Conservation (phyloP, 2,797 vertebrate species). For the Carduelis carduelis region DNA sequence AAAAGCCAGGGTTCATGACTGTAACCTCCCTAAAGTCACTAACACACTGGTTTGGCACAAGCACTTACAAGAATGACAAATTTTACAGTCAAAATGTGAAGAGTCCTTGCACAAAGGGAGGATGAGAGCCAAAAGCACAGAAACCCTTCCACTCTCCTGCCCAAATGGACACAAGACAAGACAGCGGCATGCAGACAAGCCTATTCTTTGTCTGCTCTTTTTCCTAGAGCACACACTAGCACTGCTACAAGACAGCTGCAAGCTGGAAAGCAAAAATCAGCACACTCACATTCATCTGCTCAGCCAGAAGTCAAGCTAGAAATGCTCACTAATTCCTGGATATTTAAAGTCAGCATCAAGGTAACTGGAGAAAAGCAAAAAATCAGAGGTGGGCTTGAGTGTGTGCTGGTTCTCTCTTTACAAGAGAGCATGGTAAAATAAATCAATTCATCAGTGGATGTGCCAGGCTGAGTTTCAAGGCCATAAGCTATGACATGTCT, state of each 20-base stretch:
- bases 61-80: background rate
- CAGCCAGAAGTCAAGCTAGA: background rate
- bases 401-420: background rate
- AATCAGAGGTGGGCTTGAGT: background rate
- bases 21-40: background rate
- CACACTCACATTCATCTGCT: background rate
- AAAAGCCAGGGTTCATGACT: background rate
- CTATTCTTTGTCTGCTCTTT: background rate
- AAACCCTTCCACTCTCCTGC: background rate
- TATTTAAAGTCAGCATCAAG: background rate
- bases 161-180: background rate
- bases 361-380: background rate
- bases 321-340: background rate
- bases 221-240: background rate
- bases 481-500: background rate
- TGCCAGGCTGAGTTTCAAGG: background rate
- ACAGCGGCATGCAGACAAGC: background rate
- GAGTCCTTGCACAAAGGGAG: background rate
- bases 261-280: background rate
- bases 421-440: background rate
- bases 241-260: background rate
- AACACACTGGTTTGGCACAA: background rate
- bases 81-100: slow-evolving; percentile 3
- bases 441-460: background rate
- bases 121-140: background rate